phyloP scores from a whole-genome alignment of 2,113 vertebrate genomes.

The Microtus pennsylvanicus region DNA sequence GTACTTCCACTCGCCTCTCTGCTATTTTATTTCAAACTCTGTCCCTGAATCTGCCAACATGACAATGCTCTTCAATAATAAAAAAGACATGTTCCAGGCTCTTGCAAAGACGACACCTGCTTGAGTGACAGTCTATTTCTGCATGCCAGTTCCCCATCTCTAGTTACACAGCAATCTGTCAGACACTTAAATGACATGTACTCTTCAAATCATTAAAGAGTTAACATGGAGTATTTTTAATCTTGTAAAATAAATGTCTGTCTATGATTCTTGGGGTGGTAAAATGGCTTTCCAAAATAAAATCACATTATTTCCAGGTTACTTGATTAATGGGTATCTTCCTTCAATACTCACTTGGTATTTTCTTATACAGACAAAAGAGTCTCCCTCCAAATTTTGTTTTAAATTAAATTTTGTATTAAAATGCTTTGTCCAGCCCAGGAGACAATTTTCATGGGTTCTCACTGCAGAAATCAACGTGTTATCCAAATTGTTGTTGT shows the following conservation, averaged over 20 bases:
- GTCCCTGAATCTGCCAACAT: conserved; percentile 84
- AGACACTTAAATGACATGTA: conserved; percentile 53
- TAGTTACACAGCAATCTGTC: conserved; percentile 67
- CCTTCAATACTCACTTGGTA: background rate
- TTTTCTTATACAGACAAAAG: conserved; percentile 54
- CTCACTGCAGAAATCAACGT: conserved; percentile 56
- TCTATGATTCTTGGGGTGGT: conserved; percentile 38
- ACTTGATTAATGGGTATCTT: conserved; percentile 43
- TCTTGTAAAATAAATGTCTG: conserved; percentile 44
- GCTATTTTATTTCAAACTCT: conserved; percentile 81
- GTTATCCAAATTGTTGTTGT: conserved; percentile 66
- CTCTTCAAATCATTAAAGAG: conserved; percentile 68
- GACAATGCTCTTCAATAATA: conserved; percentile 85
- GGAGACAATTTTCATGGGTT: conserved; percentile 20
- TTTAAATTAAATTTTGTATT: conserved; percentile 13
- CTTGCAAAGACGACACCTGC: conserved; percentile 81
- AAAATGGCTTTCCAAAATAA: conserved; percentile 66
- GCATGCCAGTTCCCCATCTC: conserved; percentile 60
- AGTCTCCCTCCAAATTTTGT: conserved; percentile 52
- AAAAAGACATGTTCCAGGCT: conserved; percentile 76
- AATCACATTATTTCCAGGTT: conserved; percentile 60
- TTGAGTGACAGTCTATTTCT: conserved; percentile 79
- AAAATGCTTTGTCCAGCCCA: conserved; percentile 33
- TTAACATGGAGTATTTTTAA: conserved; percentile 64
- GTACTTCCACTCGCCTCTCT: conserved; percentile 79